A percentile compares a stretch with the other conserved stretches of the same genome.
Conservation (phyloP, 2,113 vertebrate species). For the Apteryx mantelli region DNA sequence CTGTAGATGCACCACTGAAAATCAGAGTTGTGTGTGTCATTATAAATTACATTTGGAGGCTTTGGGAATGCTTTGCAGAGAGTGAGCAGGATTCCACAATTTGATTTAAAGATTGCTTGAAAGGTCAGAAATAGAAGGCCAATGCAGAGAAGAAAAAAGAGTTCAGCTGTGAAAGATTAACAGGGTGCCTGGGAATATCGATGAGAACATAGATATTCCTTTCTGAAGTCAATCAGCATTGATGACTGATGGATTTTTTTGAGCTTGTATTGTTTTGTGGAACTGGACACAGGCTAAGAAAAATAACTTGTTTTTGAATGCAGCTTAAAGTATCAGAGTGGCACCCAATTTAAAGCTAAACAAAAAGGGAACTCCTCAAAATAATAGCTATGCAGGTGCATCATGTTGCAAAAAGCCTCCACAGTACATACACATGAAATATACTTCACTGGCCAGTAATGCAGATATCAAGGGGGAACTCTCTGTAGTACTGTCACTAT, state of each 20-base stretch:
- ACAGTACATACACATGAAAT: not conserved
- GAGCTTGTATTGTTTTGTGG: not conserved
- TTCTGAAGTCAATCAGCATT: not conserved
- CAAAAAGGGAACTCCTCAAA: not conserved
- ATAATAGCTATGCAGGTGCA: not conserved
- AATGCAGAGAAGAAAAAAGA: not conserved
- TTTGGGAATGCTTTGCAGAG: constrained; percentile 30
- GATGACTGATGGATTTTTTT: not conserved
- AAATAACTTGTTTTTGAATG: not conserved
- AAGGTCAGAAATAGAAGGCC: constrained; percentile 59
- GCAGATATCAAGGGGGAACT: not conserved
- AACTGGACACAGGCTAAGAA: not conserved
- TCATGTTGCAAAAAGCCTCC: not conserved
- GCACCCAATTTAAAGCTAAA: not conserved
- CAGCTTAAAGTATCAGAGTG: not conserved
- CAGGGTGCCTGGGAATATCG: not conserved
- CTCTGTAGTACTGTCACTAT: not conserved
- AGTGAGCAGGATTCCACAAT: constrained; percentile 58
- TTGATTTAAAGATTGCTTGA: constrained; percentile 62
- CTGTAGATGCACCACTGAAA: constrained; percentile 37
- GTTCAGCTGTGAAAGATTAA: not conserved
- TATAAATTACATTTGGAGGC: constrained; percentile 50
- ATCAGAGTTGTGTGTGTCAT: constrained; percentile 41
- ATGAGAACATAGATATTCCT: not conserved
- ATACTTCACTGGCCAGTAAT: too few relatives aligned